phyloP scores from a whole-genome alignment of 2,113 vertebrate species.

The Cepphus grylle region DNA sequence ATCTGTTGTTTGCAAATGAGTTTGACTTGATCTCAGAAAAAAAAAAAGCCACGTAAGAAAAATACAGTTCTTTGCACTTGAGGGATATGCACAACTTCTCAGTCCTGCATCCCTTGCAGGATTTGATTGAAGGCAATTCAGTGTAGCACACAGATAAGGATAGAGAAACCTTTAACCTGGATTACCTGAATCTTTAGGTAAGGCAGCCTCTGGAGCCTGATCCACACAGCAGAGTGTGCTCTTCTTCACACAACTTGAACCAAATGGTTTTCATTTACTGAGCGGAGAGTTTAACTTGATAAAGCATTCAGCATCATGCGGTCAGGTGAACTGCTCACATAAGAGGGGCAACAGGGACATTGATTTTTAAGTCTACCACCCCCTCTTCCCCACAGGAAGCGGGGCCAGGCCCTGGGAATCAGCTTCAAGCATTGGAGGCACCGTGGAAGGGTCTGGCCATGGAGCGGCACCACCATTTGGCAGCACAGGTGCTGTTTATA shows the following conservation, averaged over 20 bases:
- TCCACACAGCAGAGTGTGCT: not conserved
- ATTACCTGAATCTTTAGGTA: not conserved
- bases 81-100: not conserved
- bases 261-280: not conserved
- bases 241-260: not conserved
- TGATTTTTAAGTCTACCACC: not conserved
- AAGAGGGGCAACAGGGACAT: not conserved
- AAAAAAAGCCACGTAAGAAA: not conserved
- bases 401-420: not conserved
- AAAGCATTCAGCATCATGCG: not conserved
- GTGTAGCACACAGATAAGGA: not conserved
- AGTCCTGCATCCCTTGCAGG: not conserved
- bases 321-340: not conserved
- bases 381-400: not conserved
- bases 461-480: constrained; percentile 37
- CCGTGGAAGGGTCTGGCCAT: not conserved
- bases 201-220: not conserved
- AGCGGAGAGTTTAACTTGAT: not conserved
- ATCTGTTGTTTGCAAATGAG: not conserved
- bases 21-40: not conserved
- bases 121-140: not conserved
- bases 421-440: not conserved
- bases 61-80: not conserved
- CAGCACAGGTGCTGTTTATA: constrained; percentile 68
- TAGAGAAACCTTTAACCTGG: not conserved